Conservation (phyloP, 2,888 invertebrate genomes). For the Drosophila neonasuta region DNA sequence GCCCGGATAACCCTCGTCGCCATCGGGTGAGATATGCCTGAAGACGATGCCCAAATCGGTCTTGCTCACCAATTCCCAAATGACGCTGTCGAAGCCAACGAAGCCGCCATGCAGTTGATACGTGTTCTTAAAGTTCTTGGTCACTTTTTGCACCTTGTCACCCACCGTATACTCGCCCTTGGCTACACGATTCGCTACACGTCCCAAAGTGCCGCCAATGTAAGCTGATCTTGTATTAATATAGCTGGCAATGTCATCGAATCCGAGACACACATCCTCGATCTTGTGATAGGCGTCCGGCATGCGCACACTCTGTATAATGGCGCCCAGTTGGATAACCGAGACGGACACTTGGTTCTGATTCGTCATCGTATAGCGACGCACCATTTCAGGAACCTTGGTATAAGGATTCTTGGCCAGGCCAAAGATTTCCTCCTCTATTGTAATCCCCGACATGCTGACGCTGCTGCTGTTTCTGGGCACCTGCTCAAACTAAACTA, state of each 20-base stretch:
- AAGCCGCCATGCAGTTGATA: slow-evolving; percentile 92
- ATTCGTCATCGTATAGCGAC: slow-evolving; percentile 79
- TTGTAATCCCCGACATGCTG: slow-evolving; percentile 53
- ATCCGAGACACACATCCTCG: slow-evolving; percentile 91
- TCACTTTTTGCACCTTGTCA: slow-evolving; percentile 86
- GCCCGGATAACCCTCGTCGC: slow-evolving; percentile 95
- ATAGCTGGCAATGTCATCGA: slow-evolving; percentile 85
- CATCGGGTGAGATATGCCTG: slow-evolving; percentile 89
- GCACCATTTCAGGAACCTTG: slow-evolving; percentile 65
- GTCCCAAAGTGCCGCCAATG: slow-evolving; percentile 93
- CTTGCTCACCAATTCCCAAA: slow-evolving; percentile 84
- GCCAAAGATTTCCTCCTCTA: slow-evolving; percentile 79
- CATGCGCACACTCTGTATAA: slow-evolving; percentile 88
- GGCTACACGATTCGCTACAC: slow-evolving; percentile 92
- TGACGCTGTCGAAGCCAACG: slow-evolving; percentile 91
- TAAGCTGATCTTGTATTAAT: slow-evolving; percentile 85
- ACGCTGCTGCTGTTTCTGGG: slow-evolving; percentile 11
- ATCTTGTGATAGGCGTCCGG: slow-evolving; percentile 88
- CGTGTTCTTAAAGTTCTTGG: slow-evolving; percentile 87
- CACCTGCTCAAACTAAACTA: slow-evolving; percentile 12
- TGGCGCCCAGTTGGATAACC: slow-evolving; percentile 85
- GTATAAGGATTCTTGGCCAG: slow-evolving; percentile 75
- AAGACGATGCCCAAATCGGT: slow-evolving; percentile 84
- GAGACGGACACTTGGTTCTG: slow-evolving; percentile 75
- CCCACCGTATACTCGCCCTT: slow-evolving; percentile 88